Conservation (phyloP, 2,888 invertebrate species). For the Diachrysia chrysitis region DNA sequence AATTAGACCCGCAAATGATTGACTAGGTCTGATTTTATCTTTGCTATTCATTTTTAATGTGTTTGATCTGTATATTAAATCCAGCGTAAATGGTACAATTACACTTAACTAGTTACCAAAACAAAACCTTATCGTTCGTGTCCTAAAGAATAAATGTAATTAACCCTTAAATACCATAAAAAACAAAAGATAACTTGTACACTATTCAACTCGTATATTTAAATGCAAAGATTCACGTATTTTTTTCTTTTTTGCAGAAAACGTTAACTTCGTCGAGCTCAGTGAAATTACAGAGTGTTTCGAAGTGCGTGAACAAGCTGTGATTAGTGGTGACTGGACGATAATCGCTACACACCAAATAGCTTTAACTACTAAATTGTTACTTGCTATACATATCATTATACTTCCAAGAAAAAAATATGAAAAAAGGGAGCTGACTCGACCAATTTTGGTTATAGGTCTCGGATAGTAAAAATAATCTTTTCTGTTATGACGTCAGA, state of each 20-base stretch:
- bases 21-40: slow-evolving; percentile 13
- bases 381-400: slow-evolving; percentile 33
- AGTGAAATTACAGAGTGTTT: slow-evolving; percentile 35
- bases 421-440: not conserved
- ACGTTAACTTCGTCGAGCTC: slow-evolving; percentile 49
- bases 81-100: no score
- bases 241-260: slow-evolving; percentile 50
- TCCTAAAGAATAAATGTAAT: not conserved
- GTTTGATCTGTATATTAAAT: not conserved
- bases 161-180: not conserved
- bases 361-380: slow-evolving; percentile 45
- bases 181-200: not conserved
- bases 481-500: no score
- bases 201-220: not conserved
- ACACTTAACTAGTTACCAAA: no score
- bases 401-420: not conserved
- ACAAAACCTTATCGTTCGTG: not conserved
- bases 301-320: slow-evolving; percentile 61
- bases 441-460: not conserved
- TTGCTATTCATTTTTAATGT: slow-evolving; percentile 19
- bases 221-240: not conserved
- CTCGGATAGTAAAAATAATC: no score
- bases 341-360: slow-evolving; percentile 62
- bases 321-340: slow-evolving; percentile 57
- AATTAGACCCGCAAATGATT: slow-evolving; percentile 22